Conservation (phyloP, 2,888 invertebrate species). For the Leptinotarsa tumamoca region DNA sequence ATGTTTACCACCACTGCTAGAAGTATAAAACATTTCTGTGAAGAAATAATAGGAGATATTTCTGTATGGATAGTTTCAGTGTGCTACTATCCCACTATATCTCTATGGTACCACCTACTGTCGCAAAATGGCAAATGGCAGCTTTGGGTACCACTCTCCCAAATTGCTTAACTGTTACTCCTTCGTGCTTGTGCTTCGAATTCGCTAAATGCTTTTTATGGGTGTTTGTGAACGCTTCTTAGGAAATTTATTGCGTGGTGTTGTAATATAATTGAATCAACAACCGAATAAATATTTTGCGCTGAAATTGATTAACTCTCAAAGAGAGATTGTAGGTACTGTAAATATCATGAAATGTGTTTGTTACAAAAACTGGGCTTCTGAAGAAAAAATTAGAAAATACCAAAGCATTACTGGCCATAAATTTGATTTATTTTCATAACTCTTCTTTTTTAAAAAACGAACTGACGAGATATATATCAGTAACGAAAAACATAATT, state of each 20-base stretch:
- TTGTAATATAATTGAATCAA: not conserved
- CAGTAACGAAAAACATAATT: too few relatives aligned
- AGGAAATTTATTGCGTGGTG: not conserved
- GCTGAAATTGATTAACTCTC: too few relatives aligned
- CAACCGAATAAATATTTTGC: not conserved
- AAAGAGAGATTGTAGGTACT: too few relatives aligned
- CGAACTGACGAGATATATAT: too few relatives aligned
- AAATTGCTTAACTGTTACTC: not conserved
- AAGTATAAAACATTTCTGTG: too few relatives aligned
- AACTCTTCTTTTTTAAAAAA: too few relatives aligned
- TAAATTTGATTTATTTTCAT: too few relatives aligned
- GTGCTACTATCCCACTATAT: conserved; percentile 28
- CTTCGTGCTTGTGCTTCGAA: not conserved
- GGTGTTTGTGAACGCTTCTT: not conserved
- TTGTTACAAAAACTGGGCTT: too few relatives aligned
- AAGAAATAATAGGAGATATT: not conserved
- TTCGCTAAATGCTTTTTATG: not conserved
- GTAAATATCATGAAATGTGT: too few relatives aligned
- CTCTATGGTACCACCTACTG: conserved; percentile 39
- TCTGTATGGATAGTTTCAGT: not conserved
- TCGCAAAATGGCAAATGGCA: conserved; percentile 38
- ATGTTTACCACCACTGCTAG: too few relatives aligned
- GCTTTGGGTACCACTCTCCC: conserved; percentile 35
- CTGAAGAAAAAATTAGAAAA: too few relatives aligned
- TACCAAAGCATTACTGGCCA: too few relatives aligned